phyloP scores from a whole-genome alignment of 2,113 vertebrate species.

The Sturnira hondurensis region DNA sequence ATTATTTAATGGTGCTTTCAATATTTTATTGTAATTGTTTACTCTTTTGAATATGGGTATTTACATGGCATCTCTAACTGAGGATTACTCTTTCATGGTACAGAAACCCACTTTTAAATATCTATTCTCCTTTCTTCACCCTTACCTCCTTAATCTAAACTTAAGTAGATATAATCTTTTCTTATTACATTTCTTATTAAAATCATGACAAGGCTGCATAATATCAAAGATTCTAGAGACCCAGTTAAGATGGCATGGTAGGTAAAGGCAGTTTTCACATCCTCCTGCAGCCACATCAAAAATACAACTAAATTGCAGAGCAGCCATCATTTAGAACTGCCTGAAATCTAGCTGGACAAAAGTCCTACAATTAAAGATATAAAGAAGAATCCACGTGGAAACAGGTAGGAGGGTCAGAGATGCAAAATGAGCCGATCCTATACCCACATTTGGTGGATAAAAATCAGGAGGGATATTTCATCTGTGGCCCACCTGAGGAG shows the following conservation, averaged over 20 bases:
- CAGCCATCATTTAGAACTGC: neutral
- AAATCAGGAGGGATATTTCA: neutral
- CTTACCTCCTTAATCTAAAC: neutral
- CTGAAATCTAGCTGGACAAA: neutral
- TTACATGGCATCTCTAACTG: neutral
- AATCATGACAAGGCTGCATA: neutral
- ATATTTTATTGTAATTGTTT: neutral
- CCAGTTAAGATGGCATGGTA: neutral
- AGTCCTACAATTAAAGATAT: neutral
- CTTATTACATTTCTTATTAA: neutral
- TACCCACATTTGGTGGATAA: neutral
- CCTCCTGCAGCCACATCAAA: neutral
- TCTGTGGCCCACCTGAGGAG: neutral
- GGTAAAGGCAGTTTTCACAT: neutral
- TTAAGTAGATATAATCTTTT: neutral
- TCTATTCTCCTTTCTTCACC: neutral
- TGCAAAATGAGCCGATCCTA: neutral
- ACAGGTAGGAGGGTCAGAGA: neutral
- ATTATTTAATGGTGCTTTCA: neutral
- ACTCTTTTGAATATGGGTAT: neutral
- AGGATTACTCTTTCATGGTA: neutral
- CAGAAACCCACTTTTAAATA: neutral
- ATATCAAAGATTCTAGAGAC: neutral
- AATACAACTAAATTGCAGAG: neutral
- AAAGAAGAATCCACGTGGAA: neutral